A percentile compares a stretch with the other conserved stretches of the same genome.
Conservation (phyloP, 2,797 vertebrate genomes). For the Artibeus lituratus region DNA sequence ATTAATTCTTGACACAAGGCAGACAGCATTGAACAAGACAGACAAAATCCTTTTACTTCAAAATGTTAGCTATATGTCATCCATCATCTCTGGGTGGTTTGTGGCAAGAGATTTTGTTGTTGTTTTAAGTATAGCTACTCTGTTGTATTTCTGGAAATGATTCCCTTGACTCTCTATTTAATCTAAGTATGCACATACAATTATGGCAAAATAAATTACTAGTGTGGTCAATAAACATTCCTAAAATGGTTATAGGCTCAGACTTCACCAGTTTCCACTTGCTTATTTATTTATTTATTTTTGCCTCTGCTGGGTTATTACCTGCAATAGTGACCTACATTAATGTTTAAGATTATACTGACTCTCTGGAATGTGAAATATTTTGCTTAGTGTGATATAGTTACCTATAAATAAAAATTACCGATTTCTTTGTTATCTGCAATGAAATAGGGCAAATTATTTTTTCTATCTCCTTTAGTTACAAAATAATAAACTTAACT, state of each 20-base stretch:
- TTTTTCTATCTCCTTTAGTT: background rate
- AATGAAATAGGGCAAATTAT: background rate
- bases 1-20: background rate
- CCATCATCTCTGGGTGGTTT: background rate
- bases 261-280: background rate
- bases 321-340: background rate
- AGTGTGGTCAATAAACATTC: background rate
- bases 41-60: background rate
- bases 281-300: background rate
- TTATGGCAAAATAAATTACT: background rate
- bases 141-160: background rate
- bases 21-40: background rate
- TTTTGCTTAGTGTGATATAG: background rate
- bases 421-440: background rate
- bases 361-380: constrained; percentile 4
- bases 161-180: background rate
- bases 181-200: background rate
- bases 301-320: background rate
- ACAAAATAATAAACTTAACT: background rate
- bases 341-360: background rate
- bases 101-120: background rate
- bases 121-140: background rate
- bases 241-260: background rate
- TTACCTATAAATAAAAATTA: constrained; percentile 24
- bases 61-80: background rate